Base-by-base conservation (phyloP, 2,888 invertebrate species). In the Eupithecia exiguata region DNA sequence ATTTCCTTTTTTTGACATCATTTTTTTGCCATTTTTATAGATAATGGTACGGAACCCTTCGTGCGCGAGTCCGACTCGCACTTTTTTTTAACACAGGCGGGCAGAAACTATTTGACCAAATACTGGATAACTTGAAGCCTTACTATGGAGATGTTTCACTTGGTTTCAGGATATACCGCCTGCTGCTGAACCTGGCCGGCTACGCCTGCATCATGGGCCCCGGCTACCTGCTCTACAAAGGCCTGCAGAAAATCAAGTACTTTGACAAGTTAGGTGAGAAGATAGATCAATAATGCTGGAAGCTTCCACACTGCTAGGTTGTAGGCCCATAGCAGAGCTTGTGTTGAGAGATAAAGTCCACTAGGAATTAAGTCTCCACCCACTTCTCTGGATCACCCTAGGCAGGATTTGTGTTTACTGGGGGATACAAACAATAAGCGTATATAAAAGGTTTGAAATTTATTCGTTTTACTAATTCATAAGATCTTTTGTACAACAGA, bases 141-240 rank as follows among this genome's bases (percentile, higher is more conserved):
- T 16, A 61, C 14, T 7, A 14, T 61, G 30, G 30, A 30, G 30
- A 16, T n/a, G 30, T 61, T 61, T 30, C 25, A 16, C 30, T 25
- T 36, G 7, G 18, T 72, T 49, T 35, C 86, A 94, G 99, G 99
- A 85, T 98, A 25, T 94, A 97, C 80, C 96, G 97, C 78, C 94
- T 99, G 61, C 84, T 96, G 61, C 93, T 97, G 36, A 99, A 99
- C 91, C 94, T 98, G 72, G 94, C 98, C 25, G 98, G 98, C 18
- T 99, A 99, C 89, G 96, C 97, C 5, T 97, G 98, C n/a, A 95
- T 99, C 72, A 95, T 99, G 87, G 90, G 98, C 74, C 99, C 99
- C 1, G 98, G 98, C 68, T 97, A 96, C 86, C 91, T 98, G 25
- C 95, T 98, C 72, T 97, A 97, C 87, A 97, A 96, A 88, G 98